Conservation (phyloP, 2,888 invertebrate genomes). For the Drosophila rellima region DNA sequence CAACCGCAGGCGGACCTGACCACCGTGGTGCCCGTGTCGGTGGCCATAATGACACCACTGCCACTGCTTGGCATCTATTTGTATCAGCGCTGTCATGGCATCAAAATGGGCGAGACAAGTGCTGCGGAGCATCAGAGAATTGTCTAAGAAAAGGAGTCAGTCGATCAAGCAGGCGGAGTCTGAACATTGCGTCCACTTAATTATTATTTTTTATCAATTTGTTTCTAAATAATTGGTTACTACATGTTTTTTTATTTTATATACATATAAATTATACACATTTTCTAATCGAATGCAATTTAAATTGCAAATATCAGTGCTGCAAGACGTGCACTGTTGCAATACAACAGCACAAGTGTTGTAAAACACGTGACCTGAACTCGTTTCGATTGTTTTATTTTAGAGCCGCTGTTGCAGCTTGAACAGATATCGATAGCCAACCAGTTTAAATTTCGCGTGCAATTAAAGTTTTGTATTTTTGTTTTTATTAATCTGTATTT, state of each 20-base stretch:
- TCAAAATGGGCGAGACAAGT: conserved; percentile 23
- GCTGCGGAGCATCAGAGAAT: conserved; percentile 58
- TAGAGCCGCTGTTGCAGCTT: neutral
- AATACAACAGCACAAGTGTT: neutral
- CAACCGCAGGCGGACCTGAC: conserved; percentile 96
- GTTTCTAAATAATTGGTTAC: conserved; percentile 5
- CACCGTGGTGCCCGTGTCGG: conserved; percentile 95
- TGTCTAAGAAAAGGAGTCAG: conserved; percentile 33
- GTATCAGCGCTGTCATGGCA: conserved; percentile 69
- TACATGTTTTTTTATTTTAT: neutral
- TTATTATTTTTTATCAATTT: neutral
- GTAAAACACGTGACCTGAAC: neutral
- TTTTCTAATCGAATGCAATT: neutral
- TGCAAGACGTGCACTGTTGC: neutral
- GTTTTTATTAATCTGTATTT: conserved; percentile 20
- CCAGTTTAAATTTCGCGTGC: neutral
- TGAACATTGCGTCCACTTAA: conserved; percentile 11
- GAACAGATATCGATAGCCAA: neutral
- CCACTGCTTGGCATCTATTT: conserved; percentile 90
- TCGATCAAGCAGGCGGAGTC: conserved; percentile 11
- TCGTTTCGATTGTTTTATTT: neutral
- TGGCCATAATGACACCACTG: conserved; percentile 97
- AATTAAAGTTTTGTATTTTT: too few species aligned
- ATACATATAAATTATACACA: neutral
- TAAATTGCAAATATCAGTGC: neutral